Evolutionary conservation across 1,140 invertebrate species (phyloP), one percentile per base, ranked within the genome.

Genomic region (Formica selysi): DNA sequence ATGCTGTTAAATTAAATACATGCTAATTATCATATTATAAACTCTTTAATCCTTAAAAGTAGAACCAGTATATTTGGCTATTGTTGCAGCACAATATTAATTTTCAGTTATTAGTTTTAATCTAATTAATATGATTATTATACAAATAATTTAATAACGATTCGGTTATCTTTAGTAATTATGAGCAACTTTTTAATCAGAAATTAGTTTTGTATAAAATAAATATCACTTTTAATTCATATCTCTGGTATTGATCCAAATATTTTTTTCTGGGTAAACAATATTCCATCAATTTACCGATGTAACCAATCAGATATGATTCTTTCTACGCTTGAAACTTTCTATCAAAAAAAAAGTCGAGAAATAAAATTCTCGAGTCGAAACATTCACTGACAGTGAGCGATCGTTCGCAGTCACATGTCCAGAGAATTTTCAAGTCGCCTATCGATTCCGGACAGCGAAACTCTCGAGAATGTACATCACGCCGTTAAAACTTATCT

Each of bases 401-500:
- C 29, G 61, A 54, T 48, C 26, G 13, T 19, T 22, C 70, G 59
- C 19, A 11, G 10, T 64, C 22, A 7, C 41, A 36, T 13, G 13
- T 67, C 41, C 32, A 41, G 8, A 38, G n/a, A 67, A 68, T 79
- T 38, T 79, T 48, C 36, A 38, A 5, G 13, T 19, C 22, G 76
- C 44, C 10, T 13, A 2, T 79, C 65, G 32, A n/a, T 36, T 44
- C 36, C n/a, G 4, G 29, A 48, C 11, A 38, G 32, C 32, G 29
- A 68, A 54, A 54, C 2, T 68, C 64, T 51, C 41, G 16, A 41
- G 36, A 44, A 22, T 38, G 22, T 29, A 29, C 78, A 0, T 80
- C 32, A 38, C 44, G 19, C 29, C 41, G n/a, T 54, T 54, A 38
- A 41, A 68, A 51, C 32, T 51, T 19, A 64, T 16, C 44, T 67